Evolutionary conservation across 2,113 vertebrate genomes (phyloP).

Genomic region (Sprattus sprattus): DNA sequence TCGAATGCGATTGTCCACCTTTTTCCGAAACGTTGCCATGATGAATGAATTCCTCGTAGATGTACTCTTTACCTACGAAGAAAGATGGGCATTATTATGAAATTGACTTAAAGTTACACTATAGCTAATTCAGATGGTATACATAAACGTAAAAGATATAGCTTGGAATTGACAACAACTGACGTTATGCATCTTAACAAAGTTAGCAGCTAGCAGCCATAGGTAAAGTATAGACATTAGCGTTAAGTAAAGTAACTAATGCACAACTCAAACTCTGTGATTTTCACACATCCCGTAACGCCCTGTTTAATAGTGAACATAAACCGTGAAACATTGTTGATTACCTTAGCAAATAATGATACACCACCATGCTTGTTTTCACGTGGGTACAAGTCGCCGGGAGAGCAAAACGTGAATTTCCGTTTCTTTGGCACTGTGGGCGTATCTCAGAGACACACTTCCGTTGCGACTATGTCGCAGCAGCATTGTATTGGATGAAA

Average conservation of each 20-base stretch:
- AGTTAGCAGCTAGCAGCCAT: too few relatives aligned
- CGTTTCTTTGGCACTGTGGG: not conserved
- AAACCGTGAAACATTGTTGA: not conserved
- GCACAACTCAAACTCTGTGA: not conserved
- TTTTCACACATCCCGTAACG: not conserved
- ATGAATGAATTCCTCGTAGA: not conserved
- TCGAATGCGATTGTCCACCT: slow-evolving; percentile 92
- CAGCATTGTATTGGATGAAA: not conserved
- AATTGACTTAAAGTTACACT: not conserved
- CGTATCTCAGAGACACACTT: not conserved
- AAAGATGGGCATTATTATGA: not conserved
- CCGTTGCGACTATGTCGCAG: not conserved
- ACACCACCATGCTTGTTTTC: not conserved
- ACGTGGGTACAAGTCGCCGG: not conserved
- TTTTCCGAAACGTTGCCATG: slow-evolving; percentile 86
- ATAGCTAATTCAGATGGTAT: too few relatives aligned
- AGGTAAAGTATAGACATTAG: not conserved
- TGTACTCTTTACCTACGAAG: not conserved
- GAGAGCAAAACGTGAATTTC: not conserved
- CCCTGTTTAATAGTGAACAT: not conserved
- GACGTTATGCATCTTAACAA: not conserved
- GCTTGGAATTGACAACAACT: too few relatives aligned
- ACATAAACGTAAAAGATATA: too few relatives aligned
- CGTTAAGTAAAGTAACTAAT: not conserved
- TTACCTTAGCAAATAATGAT: not conserved